These are phyloP conservation scores for Coleophora deauratella DNA, from an alignment of 2,888 invertebrate genomes.

Conservation along the genomic window DNA sequence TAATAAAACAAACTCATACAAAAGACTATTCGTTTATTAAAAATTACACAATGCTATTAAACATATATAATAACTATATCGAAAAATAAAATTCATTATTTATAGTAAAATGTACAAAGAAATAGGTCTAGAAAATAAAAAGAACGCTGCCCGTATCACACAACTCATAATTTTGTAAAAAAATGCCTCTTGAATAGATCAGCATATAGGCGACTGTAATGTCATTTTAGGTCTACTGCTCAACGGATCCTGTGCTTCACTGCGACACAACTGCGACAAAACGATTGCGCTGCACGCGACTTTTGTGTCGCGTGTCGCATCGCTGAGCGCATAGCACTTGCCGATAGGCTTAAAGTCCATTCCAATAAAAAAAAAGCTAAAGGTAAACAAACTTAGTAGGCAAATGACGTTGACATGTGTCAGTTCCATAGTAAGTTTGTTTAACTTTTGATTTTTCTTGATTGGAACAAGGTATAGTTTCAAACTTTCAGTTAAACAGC, in stretches of 20 bases:
- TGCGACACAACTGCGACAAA: neutral
- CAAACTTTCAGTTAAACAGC: too few species aligned
- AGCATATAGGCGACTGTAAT: neutral
- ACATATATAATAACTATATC: neutral
- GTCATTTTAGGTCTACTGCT: neutral
- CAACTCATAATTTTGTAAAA: neutral
- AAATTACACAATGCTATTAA: slow-evolving; percentile 26
- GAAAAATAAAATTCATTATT: slow-evolving; percentile 2
- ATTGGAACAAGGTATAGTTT: too few species aligned
- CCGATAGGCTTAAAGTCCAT: too few species aligned
- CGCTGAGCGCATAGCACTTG: too few species aligned
- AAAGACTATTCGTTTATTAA: slow-evolving; percentile 44
- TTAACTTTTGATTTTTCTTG: too few species aligned
- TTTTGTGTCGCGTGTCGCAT: too few species aligned
- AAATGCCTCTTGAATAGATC: neutral
- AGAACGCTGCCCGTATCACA: neutral
- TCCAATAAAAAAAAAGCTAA: too few species aligned
- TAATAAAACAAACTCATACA: slow-evolving; percentile 20
- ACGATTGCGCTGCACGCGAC: too few species aligned
- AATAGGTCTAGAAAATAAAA: neutral
- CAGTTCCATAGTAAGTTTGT: too few species aligned
- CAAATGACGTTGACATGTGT: too few species aligned
- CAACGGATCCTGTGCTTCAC: neutral
- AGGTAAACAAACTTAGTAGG: too few species aligned
- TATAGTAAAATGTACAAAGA: neutral